phyloP scores from a whole-genome alignment of 64 coral and sea anemone genomes.

The Montipora cactus region DNA sequence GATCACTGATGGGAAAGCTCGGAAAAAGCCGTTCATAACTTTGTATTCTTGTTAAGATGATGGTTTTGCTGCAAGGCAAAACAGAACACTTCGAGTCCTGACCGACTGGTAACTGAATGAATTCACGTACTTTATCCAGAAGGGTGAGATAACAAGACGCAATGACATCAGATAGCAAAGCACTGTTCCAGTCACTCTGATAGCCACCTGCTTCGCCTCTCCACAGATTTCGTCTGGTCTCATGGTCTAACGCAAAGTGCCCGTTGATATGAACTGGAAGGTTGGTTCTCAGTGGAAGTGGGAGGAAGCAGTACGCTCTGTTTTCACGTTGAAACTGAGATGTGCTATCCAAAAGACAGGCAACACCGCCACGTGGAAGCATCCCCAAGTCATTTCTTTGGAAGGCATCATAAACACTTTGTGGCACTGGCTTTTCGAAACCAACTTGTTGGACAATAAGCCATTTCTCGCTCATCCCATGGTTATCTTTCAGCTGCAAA shows the following conservation, averaged over 20 bases:
- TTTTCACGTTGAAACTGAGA: neutral
- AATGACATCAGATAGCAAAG: conserved; percentile 66
- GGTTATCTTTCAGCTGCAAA: conserved; percentile 43
- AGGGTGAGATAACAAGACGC: conserved; percentile 82
- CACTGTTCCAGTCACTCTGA: conserved; percentile 77
- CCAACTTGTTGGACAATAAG: conserved; percentile 79
- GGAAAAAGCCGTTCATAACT: conserved; percentile 27
- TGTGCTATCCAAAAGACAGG: conserved; percentile 7
- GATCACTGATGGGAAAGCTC: neutral
- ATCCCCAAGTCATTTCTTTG: conserved; percentile 50
- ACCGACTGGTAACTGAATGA: neutral
- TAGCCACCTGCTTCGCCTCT: conserved; percentile 36
- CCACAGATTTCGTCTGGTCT: conserved; percentile 82
- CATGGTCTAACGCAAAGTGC: conserved; percentile 94
- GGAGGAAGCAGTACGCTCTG: conserved; percentile 90
- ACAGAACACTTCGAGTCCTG: conserved; percentile 5
- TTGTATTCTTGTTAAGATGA: neutral
- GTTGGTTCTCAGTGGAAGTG: conserved; percentile 71
- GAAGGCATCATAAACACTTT: conserved; percentile 38
- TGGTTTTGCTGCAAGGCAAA: neutral
- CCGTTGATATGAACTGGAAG: conserved; percentile 92
- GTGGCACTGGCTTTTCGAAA: conserved; percentile 48
- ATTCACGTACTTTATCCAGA: conserved; percentile 44
- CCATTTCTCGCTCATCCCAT: conserved; percentile 52
- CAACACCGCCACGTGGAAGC: conserved; percentile 81